Evolutionary conservation across 2,113 vertebrate species (phyloP).

Genomic region (Gobiocypris rarus): DNA sequence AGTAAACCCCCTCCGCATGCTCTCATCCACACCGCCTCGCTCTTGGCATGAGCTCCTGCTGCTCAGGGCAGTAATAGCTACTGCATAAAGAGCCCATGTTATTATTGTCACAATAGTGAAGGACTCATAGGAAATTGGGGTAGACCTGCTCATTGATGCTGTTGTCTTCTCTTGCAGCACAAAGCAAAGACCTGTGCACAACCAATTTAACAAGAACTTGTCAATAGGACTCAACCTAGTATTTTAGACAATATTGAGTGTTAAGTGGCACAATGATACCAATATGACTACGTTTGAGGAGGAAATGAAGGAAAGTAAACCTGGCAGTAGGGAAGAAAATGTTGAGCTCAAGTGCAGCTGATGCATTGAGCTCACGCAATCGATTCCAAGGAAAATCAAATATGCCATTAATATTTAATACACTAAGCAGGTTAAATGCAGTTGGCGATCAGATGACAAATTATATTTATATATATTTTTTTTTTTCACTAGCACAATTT

Average conservation of each 20-base stretch:
- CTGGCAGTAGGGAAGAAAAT: not conserved
- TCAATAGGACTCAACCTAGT: conserved; percentile 38
- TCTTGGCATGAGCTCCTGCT: conserved; percentile 46
- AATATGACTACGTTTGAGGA: conserved; percentile 6
- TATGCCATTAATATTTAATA: conserved; percentile 70
- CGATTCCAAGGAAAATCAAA: conserved; percentile 62
- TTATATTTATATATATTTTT: too few relatives aligned
- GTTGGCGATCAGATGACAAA: conserved; percentile 62
- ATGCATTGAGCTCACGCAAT: conserved; percentile 47
- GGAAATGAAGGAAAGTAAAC: conserved; percentile 8
- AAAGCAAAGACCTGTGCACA: conserved; percentile 23
- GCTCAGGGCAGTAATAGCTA: conserved; percentile 46
- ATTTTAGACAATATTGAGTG: conserved; percentile 17
- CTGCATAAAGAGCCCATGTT: conserved; percentile 48
- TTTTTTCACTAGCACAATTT: conserved; percentile 50
- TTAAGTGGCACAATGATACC: conserved; percentile 26
- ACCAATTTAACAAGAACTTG: conserved; percentile 26
- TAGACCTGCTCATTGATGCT: conserved; percentile 33
- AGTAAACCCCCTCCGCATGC: conserved; percentile 37
- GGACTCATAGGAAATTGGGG: conserved; percentile 33
- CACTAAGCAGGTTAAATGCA: conserved; percentile 66
- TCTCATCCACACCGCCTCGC: not conserved
- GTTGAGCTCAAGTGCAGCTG: not conserved
- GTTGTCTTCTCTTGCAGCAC: conserved; percentile 27
- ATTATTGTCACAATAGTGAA: conserved; percentile 43